A percentile compares a stretch with the other conserved stretches of the same genome.
Conservation (phyloP, 2,888 invertebrate species). For the Loripinus fragilis region DNA sequence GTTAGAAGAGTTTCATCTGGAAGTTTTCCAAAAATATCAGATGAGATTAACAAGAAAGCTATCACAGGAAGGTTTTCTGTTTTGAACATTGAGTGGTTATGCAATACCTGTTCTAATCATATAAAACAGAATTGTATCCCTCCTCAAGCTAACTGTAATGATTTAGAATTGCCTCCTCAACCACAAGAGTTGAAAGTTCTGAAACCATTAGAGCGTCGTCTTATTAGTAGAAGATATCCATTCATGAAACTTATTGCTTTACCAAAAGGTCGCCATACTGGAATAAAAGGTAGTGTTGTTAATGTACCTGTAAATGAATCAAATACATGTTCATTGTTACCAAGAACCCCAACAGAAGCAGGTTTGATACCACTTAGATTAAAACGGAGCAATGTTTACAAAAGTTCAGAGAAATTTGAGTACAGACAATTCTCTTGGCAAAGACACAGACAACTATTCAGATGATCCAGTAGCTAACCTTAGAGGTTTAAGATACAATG, state of each 20-base stretch:
- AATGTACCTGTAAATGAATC: constrained; percentile 27
- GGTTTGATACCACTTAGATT: constrained; percentile 21
- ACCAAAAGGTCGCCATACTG: constrained; percentile 28
- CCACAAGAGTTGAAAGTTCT: constrained; percentile 12
- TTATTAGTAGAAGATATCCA: constrained; percentile 22
- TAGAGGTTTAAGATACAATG: too few species aligned
- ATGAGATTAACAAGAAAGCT: too few species aligned
- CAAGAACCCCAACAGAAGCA: constrained; percentile 8
- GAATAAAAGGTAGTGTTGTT: constrained; percentile 27
- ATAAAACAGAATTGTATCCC: too few species aligned
- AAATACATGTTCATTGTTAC: constrained; percentile 1
- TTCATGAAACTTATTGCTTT: constrained; percentile 27
- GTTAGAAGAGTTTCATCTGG: too few species aligned
- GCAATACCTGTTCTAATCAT: too few species aligned
- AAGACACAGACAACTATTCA: too few species aligned
- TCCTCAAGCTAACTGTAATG: neutral
- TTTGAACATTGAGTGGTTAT: too few species aligned
- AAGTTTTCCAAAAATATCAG: too few species aligned
- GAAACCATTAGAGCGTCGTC: neutral
- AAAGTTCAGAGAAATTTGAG: too few species aligned
- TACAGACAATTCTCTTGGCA: too few species aligned
- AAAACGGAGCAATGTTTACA: constrained; percentile 24
- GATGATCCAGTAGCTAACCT: too few species aligned
- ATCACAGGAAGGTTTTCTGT: too few species aligned
- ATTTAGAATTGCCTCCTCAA: neutral